phyloP scores from a whole-genome alignment of 2,888 invertebrate species.

The Ischnura elegans region DNA sequence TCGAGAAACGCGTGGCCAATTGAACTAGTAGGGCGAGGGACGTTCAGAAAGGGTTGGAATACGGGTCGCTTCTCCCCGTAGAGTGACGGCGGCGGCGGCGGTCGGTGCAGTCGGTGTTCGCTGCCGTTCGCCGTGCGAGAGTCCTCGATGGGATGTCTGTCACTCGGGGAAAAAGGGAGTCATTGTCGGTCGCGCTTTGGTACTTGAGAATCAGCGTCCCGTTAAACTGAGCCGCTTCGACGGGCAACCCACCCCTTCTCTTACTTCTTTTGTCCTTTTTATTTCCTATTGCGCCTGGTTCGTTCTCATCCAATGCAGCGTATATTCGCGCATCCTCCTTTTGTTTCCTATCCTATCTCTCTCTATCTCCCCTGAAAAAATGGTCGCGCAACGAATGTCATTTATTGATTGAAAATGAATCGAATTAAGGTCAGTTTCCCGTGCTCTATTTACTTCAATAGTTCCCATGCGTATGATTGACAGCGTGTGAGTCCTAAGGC shows the following conservation, averaged over 20 bases:
- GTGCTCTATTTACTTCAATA: not conserved
- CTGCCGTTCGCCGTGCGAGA: not conserved
- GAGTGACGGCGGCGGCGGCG: not conserved
- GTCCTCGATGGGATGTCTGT: not conserved
- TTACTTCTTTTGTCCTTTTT: not conserved
- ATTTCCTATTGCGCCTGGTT: not conserved
- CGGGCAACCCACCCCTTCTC: not conserved
- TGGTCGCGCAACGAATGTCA: not conserved
- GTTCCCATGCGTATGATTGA: not conserved
- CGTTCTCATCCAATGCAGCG: not conserved
- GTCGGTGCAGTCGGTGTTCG: not conserved
- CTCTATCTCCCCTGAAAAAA: too few species aligned
- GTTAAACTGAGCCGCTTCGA: conserved; percentile 3
- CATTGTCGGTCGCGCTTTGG: not conserved
- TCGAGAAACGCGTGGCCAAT: not conserved
- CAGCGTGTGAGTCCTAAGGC: not conserved
- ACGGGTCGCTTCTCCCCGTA: not conserved
- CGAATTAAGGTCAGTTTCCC: not conserved
- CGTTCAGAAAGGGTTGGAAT: not conserved
- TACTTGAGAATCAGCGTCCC: conserved; percentile 38
- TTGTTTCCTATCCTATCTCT: not conserved
- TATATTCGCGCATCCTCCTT: not conserved
- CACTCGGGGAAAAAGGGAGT: not conserved
- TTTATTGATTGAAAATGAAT: not conserved
- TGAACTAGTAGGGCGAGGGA: not conserved